Base-by-base conservation (phyloP, 2,888 invertebrate species). In the Electrophaes corylata region DNA sequence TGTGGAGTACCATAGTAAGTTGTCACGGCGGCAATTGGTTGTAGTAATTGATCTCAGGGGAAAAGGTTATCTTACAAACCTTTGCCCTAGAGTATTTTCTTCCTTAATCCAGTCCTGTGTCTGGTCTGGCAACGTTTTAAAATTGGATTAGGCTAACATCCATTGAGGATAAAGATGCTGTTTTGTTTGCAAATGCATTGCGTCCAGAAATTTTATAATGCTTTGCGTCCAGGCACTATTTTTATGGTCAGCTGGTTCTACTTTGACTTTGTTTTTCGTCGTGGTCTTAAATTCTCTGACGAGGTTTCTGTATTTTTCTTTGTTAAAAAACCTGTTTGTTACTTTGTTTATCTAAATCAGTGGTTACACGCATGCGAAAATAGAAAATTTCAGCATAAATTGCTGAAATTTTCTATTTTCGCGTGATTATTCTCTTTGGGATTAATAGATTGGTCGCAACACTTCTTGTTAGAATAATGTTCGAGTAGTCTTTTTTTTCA, bases 91-190 rank as follows among this genome's bases (percentile, higher is more conserved):
- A 14, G 14, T 35, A 83, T 80, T 80, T 85, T n/a, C 86, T 84
- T 85, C 16, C 39, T 43, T 5, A 49, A 37, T 50, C 14, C 60
- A 51, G 11, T 19, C 39, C 60, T 64, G 64, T 86, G 83, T 84
- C 83, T 83, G 81, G 83, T 81, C 79, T 79, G 79, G 76, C 78
- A 79, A 85, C 83, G 82, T 88, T 88, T 86, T 87, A 85, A 84
- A 88, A 86, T 83, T 79, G 83, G 83, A 84, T 85, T 84, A 83
- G 76, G 73, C 75, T 71, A 75, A 72, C 76, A 75, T 72, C 70
- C 78, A 74, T 74, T 74, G 69, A 67, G 74, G 69, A 74, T 75
- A 71, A 75, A 77, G 68, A 72, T 69, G 53, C 54, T 64, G 63
- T 70, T 71, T 67, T 55, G 57, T 63, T 71, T 67, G 61, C 54